phyloP scores from a whole-genome alignment of 2,888 invertebrate genomes.

The Artemia sinica region DNA sequence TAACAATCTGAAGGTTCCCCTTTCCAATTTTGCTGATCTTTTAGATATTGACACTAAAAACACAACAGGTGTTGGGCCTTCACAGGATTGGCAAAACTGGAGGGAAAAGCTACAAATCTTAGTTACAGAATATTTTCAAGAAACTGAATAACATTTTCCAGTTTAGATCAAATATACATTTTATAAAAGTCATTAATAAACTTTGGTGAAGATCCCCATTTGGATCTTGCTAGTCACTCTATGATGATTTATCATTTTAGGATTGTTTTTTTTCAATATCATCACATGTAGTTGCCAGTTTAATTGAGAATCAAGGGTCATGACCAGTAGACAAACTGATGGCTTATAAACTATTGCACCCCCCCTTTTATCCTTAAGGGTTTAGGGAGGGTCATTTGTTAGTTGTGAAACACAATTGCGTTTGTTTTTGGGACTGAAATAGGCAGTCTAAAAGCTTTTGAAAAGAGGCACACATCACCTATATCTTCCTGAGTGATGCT shows the following conservation, averaged over 20 bases:
- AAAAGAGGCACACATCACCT: conserved; percentile 8
- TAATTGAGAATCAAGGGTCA: background rate
- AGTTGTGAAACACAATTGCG: background rate
- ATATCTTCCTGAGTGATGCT: background rate
- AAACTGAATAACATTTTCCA: background rate
- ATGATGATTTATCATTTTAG: background rate
- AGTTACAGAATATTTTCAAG: background rate
- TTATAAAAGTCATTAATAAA: no score
- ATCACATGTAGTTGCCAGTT: background rate
- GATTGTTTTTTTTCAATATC: background rate
- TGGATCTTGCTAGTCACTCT: background rate
- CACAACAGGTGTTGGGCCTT: background rate
- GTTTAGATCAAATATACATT: no score
- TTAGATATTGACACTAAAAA: no score
- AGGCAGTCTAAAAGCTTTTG: background rate
- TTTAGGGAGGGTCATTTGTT: background rate
- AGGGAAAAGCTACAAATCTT: background rate
- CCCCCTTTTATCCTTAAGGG: background rate
- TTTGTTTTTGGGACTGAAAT: background rate
- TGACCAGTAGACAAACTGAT: background rate
- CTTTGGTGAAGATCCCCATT: no score
- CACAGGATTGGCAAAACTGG: background rate
- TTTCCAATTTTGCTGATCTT: no score
- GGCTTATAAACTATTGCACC: background rate
- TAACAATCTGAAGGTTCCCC: no score